Evolutionary conservation across 2,113 vertebrate genomes (phyloP), one percentile per base, ranked within the genome.

Genomic region (Lophotis ruficrista): DNA sequence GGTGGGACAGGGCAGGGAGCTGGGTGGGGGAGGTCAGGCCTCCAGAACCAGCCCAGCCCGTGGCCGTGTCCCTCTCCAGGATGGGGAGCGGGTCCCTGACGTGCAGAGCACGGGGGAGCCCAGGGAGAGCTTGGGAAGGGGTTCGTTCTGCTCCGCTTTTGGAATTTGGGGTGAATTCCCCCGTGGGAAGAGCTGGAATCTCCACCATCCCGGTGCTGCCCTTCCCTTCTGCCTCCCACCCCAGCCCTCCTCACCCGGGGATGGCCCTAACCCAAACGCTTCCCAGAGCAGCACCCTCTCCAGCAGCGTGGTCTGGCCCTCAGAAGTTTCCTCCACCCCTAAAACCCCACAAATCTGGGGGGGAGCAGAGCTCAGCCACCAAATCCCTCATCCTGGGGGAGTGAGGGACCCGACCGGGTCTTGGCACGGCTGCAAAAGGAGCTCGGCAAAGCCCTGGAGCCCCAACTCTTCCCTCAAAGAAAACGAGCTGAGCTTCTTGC

Each of bases 81-180:
- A 2, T 7, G 11, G 45, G 51, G 20, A 76, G 19, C 3, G 24
- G n/a, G 10, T n/a, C 27, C 19, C 25, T 62, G 66, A 2, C 9
- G 30, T 0, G 2, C 33, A 51, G 10, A 0, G 4, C 3, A 1
- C 0, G 2, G 50, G 14, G 61, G 75, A 54, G 50, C 21, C 33
- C 9, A 16, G 51, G 61, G 60, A 84, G 73, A 37, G 43, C 20
- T 51, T 61, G 54, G 45, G 2, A 56, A 61, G 47, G 61, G 61
- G 8, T 6, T 60, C 41, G 4, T 69, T 61, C 75, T 45, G 28
- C 86, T 69, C 43, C 1, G 0, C 4, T 41, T 68, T 51, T 24
- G 61, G 43, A 12, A 6, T 27, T 28, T n/a, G 43, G 43, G 87
- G 12, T 70, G 37, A 47, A 41, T 62, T 35, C 7, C 21, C 37